Evolutionary conservation across 53 echinoderm and acorn worm species (phyloP), one percentile per base, ranked within the genome.

Genomic region (Pentamera pediparva): DNA sequence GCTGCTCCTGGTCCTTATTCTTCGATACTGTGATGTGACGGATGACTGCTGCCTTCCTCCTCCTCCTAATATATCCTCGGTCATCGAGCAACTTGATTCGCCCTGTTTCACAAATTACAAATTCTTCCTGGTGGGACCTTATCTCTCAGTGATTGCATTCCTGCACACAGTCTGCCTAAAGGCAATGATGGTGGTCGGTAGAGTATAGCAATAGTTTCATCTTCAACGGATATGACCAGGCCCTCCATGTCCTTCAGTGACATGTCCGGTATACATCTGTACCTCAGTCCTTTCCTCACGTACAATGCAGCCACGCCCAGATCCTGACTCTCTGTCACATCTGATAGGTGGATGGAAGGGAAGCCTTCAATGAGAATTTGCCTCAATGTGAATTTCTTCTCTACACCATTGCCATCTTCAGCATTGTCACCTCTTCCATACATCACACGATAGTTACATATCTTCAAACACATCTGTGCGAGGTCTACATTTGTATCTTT

Each of bases 21-120:
- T 33, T 53, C 31, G 33, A 33, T 20, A 55, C 56, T 74, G 5
- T 74, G 15, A 32, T 2, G 34, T 56, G 55, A 2, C 74, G 32
- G 20, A 74, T 74, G 24, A 74, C 37, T 25, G 9, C 74, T 32
- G 55, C n/a, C n/a, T n/a, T n/a, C n/a, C n/a, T n/a, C n/a, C n/a
- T n/a, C n/a, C n/a, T n/a, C n/a, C n/a, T n/a, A n/a, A n/a, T n/a
- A n/a, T n/a, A n/a, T n/a, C n/a, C n/a, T n/a, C n/a, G n/a, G n/a
- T n/a, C n/a, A n/a, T n/a, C n/a, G n/a, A n/a, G n/a, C n/a, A n/a
- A n/a, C n/a, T n/a, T n/a, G n/a, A n/a, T n/a, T n/a, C n/a, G n/a
- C n/a, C n/a, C n/a, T n/a, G n/a, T n/a, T n/a, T n/a, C n/a, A n/a
- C 9, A 15, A 41, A 50, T 50, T 50, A 50, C 50, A 50, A 7